These are phyloP conservation scores for Mastomys natalensis DNA, from an alignment of 2,113 vertebrate genomes.

Conservation along the genomic window DNA sequence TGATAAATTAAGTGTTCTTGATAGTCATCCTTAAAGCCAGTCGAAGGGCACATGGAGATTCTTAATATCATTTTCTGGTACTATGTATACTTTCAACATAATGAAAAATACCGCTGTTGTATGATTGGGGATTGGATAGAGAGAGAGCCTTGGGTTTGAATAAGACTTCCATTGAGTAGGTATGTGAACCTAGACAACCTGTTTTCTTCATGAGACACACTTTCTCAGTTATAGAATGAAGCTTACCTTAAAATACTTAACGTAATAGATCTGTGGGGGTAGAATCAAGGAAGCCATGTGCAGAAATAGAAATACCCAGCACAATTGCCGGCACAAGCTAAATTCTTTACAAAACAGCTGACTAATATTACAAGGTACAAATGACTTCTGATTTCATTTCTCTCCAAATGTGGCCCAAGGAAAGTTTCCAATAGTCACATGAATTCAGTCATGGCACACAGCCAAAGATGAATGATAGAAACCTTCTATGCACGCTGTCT, in stretches of 20 bases:
- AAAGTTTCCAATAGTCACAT: background rate
- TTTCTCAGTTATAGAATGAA: slow-evolving; percentile 6
- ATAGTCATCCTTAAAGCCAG: background rate
- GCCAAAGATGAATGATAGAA: background rate
- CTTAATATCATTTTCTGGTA: background rate
- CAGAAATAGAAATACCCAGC: background rate
- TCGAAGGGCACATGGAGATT: background rate
- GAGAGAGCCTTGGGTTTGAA: background rate
- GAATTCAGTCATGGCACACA: background rate
- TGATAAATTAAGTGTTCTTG: background rate
- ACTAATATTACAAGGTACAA: background rate
- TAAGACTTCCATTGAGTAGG: background rate
- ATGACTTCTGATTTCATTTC: background rate
- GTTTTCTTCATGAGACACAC: background rate
- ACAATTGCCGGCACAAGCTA: background rate
- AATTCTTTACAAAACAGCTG: background rate
- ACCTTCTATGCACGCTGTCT: background rate
- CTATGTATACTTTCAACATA: background rate
- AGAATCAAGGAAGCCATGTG: background rate
- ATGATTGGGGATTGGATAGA: background rate
- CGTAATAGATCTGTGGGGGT: background rate
- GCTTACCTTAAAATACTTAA: background rate
- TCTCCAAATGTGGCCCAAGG: background rate
- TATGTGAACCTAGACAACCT: background rate
- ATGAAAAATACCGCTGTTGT: background rate